These are phyloP conservation scores for Drosophila kepulauana DNA, from an alignment of 1,140 invertebrate genomes.

Conservation along the genomic window DNA sequence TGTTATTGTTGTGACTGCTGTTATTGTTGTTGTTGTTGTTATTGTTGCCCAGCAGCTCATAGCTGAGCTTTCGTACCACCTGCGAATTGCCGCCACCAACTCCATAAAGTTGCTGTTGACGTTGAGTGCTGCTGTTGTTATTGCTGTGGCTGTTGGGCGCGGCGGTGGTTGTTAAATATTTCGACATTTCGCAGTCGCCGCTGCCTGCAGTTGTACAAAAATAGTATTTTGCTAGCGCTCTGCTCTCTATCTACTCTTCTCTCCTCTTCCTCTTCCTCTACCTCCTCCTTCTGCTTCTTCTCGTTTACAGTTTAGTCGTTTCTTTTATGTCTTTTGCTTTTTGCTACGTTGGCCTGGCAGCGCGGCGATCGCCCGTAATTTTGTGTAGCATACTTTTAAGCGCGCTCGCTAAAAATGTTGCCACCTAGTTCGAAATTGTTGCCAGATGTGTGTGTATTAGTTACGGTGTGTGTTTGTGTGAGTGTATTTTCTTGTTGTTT, in stretches of 20 bases:
- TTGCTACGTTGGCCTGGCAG: slow-evolving; percentile 51
- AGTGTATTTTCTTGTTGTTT: slow-evolving; percentile 15
- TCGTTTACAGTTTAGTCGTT: slow-evolving; percentile 2
- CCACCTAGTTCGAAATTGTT: slow-evolving; percentile 56
- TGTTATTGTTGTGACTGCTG: slow-evolving; percentile 65
- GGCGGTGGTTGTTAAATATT: slow-evolving; percentile 71
- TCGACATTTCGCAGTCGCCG: slow-evolving; percentile 74
- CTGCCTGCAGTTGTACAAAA: slow-evolving; percentile 55
- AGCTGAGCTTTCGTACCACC: slow-evolving; percentile 68
- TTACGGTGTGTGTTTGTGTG: not conserved
- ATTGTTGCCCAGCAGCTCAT: slow-evolving; percentile 49
- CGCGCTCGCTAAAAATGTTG: slow-evolving; percentile 43
- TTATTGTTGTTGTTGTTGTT: slow-evolving; percentile 41
- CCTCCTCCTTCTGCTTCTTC: slow-evolving; percentile 17
- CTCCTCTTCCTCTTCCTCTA: not conserved
- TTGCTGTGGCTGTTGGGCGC: slow-evolving; percentile 55
- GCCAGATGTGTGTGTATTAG: slow-evolving; percentile 5
- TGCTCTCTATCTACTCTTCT: slow-evolving; percentile 29
- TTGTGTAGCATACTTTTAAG: slow-evolving; percentile 73
- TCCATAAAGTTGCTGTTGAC: slow-evolving; percentile 55
- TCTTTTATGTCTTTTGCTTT: slow-evolving; percentile 34
- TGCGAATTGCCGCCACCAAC: slow-evolving; percentile 38
- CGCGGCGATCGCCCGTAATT: slow-evolving; percentile 28
- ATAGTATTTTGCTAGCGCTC: slow-evolving; percentile 26
- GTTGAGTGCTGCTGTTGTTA: slow-evolving; percentile 29